Conservation (phyloP, 2,888 invertebrate species). For the Leucoma salicis region DNA sequence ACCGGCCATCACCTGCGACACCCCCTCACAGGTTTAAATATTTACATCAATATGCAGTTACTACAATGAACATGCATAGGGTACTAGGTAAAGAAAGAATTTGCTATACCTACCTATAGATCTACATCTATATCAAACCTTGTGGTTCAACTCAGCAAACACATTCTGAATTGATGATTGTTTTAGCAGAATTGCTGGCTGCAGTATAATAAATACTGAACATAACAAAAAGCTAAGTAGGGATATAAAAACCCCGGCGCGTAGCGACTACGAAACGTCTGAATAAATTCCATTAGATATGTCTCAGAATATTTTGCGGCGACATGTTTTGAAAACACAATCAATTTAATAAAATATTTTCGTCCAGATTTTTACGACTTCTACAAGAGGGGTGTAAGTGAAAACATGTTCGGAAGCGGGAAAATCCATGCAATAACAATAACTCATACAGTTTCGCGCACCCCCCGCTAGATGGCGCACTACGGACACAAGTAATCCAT, state of each 20-base stretch:
- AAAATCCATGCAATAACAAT: constrained; percentile 78
- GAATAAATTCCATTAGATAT: constrained; percentile 21
- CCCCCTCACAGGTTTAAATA: no score
- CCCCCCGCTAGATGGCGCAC: constrained; percentile 78
- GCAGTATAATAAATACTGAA: constrained; percentile 6
- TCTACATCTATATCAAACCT: no score
- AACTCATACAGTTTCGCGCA: constrained; percentile 68
- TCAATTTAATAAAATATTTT: constrained; percentile 69
- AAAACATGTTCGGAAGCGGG: constrained; percentile 76
- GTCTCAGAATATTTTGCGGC: constrained; percentile 31
- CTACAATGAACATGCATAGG: no score
- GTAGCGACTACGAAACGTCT: constrained; percentile 15
- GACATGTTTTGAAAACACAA: constrained; percentile 53
- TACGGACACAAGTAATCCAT: constrained; percentile 81
- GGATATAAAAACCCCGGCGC: constrained; percentile 20
- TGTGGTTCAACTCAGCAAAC: constrained; percentile 5
- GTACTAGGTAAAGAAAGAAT: no score
- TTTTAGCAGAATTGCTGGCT: constrained; percentile 9
- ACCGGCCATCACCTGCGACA: no score
- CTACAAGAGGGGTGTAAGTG: constrained; percentile 77
- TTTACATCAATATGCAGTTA: no score
- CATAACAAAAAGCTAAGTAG: constrained; percentile 16
- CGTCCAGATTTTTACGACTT: constrained; percentile 71
- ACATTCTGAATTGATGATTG: constrained; percentile 5
- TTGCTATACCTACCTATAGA: no score